Evolutionary conservation across 2,797 vertebrate species (phyloP), one percentile per base, ranked within the genome.

Genomic region (Enteromius mattozi): DNA sequence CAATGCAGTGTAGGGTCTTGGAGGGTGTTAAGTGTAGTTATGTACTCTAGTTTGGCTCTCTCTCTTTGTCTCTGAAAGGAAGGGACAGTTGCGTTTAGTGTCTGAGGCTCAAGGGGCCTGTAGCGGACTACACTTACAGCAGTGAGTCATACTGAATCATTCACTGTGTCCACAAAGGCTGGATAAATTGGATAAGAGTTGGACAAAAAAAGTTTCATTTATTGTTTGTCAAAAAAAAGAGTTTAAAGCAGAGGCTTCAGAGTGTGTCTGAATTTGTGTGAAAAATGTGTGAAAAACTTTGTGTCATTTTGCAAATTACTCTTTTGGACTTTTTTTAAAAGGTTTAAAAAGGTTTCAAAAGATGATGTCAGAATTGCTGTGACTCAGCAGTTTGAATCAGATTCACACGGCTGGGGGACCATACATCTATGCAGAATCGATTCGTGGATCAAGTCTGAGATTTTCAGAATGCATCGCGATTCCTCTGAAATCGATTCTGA

Each of bases 61-160:
- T 77, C 78, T 84, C 66, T 69, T 37, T 65, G 49, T 78, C 72
- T 27, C 21, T 13, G 24, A 82, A 51, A 47, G 40, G 10, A 65
- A 80, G 47, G 19, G 82, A 83, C 35, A 40, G 82, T 76, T 80
- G 65, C 9, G 21, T 82, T 84, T 24, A 63, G 35, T 74, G 61
- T 65, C 30, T n/a, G 61, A 65, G 79, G 71, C 85, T 81, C 40
- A n/a, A 40, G 59, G 35, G 70, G 47, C 54, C 81, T 40, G 30
- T 68, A n/a, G 35, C 37, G 13, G 42, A 87, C 27, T 66, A 83
- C 71, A 61, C 65, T 49, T 63, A 68, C 19, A 71, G 14, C 40
- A 51, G 40, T 88, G 85, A 88, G 85, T 87, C 85, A 88, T 85
- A 42, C 61, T 68, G 33, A 27, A 65, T 56, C 71, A 79, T 80